These are phyloP conservation scores for Acronicta aceris DNA, from an alignment of 2,888 invertebrate species.

Conservation along the genomic window DNA sequence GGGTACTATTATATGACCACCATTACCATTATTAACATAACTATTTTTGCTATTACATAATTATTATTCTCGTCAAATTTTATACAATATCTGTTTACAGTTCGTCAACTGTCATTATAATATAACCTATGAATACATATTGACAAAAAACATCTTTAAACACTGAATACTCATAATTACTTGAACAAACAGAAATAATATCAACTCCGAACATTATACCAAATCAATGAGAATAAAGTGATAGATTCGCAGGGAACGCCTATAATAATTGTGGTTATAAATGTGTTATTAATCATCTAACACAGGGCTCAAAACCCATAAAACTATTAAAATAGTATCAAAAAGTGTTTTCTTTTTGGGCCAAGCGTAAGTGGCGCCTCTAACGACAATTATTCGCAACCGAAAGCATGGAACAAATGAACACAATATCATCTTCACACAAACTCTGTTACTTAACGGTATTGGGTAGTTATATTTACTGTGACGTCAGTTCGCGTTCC, in stretches of 20 bases:
- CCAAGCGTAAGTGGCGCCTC: slow-evolving; percentile 17
- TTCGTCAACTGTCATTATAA: slow-evolving; percentile 25
- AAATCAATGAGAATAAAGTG: slow-evolving; percentile 31
- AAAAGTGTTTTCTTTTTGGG: slow-evolving; percentile 2
- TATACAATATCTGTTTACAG: slow-evolving; percentile 19
- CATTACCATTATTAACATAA: too few species aligned
- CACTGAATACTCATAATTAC: slow-evolving; percentile 18
- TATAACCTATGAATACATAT: slow-evolving; percentile 19
- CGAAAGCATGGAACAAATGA: slow-evolving; percentile 44
- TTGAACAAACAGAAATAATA: slow-evolving; percentile 5
- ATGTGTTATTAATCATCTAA: slow-evolving; percentile 2
- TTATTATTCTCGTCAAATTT: slow-evolving; percentile 23
- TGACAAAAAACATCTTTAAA: slow-evolving; percentile 23
- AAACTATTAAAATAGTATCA: slow-evolving; percentile 9
- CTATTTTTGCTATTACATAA: slow-evolving; percentile 6
- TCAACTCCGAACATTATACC: slow-evolving; percentile 8
- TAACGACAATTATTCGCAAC: slow-evolving; percentile 14
- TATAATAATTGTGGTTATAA: not conserved
- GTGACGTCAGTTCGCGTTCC: slow-evolving; percentile 64
- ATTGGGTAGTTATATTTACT: slow-evolving; percentile 10
- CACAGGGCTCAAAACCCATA: not conserved
- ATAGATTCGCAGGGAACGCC: not conserved
- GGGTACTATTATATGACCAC: too few species aligned
- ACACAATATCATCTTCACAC: slow-evolving; percentile 39
- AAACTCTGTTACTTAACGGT: slow-evolving; percentile 24